These are phyloP conservation scores for Hydractinia symbiolongicarpus DNA, from an alignment of 30 jellyfish, hydroid and myxozoan genomes.

Conservation along the genomic window DNA sequence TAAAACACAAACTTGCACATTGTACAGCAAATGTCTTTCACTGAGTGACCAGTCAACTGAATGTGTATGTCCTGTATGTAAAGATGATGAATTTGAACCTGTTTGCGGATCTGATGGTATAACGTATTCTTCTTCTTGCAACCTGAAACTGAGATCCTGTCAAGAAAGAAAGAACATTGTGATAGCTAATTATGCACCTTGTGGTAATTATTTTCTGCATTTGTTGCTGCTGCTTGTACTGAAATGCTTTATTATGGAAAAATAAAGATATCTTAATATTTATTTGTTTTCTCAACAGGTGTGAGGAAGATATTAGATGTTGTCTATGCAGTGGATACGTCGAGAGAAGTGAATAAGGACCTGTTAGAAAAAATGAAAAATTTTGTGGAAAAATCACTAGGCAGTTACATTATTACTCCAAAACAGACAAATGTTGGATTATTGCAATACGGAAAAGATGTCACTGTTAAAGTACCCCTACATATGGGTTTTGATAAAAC, in stretches of 20 bases:
- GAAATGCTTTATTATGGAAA: no score
- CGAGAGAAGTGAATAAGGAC: slow-evolving; percentile 9
- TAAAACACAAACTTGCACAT: slow-evolving; percentile 28
- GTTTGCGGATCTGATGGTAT: slow-evolving; percentile 62
- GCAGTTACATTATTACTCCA: not conserved
- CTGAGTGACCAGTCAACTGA: slow-evolving; percentile 47
- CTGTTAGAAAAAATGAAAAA: slow-evolving; percentile 3
- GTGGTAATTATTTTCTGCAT: slow-evolving; percentile 44
- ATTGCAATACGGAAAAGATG: slow-evolving; percentile 46
- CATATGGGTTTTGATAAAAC: slow-evolving; percentile 8
- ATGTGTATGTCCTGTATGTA: slow-evolving; percentile 67
- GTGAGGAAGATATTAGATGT: slow-evolving; percentile 17
- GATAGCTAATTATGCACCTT: slow-evolving; percentile 30
- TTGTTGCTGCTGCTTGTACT: no score
- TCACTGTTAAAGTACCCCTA: slow-evolving; percentile 34
- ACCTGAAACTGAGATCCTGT: slow-evolving; percentile 37
- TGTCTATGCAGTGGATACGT: slow-evolving; percentile 40
- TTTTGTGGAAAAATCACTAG: slow-evolving; percentile 6
- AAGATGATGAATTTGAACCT: slow-evolving; percentile 23
- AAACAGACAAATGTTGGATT: slow-evolving; percentile 52
- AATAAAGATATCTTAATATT: not conserved
- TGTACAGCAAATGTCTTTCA: slow-evolving; percentile 37
- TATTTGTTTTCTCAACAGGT: slow-evolving; percentile 34
- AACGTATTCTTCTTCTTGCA: slow-evolving; percentile 48
- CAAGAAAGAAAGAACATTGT: not conserved